Evolutionary conservation across 2,797 vertebrate species (phyloP).

Genomic region (Australoheros facetus): DNA sequence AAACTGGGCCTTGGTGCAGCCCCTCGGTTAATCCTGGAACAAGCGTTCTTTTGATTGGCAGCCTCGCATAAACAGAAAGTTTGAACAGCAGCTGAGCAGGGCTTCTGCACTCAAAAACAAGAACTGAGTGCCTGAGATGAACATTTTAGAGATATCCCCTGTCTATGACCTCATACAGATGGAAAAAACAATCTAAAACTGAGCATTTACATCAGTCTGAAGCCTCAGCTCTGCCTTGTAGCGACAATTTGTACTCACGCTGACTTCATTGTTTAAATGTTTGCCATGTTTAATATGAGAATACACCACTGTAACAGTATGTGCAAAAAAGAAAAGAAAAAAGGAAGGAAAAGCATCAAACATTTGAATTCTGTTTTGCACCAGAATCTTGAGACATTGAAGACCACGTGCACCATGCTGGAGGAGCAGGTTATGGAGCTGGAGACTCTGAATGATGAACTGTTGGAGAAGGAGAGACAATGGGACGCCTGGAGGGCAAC

Average conservation of each 20-base stretch:
- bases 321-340: too few species aligned
- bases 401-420: conserved; percentile 98
- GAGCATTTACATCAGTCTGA: too few species aligned
- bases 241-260: too few species aligned
- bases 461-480: conserved; percentile 95
- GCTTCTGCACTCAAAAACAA: not conserved
- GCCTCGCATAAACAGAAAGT: not conserved
- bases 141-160: not conserved
- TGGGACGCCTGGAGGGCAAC: conserved; percentile 95
- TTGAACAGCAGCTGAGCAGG: not conserved
- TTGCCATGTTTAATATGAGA: too few species aligned
- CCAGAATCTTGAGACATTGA: conserved; percentile 97
- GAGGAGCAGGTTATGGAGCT: conserved; percentile 97
- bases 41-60: not conserved
- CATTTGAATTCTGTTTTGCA: not conserved
- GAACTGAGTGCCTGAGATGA: not conserved
- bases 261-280: too few species aligned
- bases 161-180: not conserved
- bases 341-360: too few species aligned
- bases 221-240: too few species aligned
- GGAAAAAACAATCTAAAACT: not conserved
- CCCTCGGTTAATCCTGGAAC: not conserved
- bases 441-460: conserved; percentile 95
- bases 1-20: not conserved
- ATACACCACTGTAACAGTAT: too few species aligned